phyloP scores from a whole-genome alignment of 1,140 invertebrate species.

The Papilio polytes region DNA sequence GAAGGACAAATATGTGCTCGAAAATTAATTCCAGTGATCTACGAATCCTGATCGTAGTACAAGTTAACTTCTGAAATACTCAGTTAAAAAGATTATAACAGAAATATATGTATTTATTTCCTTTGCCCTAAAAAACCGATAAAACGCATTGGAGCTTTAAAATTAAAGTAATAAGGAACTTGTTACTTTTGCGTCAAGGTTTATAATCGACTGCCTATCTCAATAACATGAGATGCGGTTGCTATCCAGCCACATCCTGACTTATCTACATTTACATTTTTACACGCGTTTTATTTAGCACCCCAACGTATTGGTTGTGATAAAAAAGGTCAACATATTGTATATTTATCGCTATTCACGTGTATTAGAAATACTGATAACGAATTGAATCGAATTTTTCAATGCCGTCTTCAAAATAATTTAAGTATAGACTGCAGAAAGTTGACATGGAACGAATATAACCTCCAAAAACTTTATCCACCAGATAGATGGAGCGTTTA shows the following conservation, averaged over 20 bases:
- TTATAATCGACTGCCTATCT: neutral
- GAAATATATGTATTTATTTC: neutral
- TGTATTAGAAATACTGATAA: neutral
- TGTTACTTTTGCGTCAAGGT: neutral
- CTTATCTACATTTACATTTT: constrained; percentile 11
- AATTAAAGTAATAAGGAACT: neutral
- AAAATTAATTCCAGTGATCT: neutral
- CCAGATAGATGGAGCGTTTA: neutral
- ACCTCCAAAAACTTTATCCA: neutral
- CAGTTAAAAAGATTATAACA: neutral
- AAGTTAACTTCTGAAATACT: neutral
- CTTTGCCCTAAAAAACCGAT: constrained; percentile 7
- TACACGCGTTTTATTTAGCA: neutral
- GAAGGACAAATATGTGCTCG: neutral
- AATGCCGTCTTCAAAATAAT: too few relatives aligned
- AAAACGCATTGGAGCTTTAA: neutral
- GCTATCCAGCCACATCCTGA: constrained; percentile 6
- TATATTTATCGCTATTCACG: neutral
- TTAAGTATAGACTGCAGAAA: neutral
- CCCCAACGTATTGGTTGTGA: neutral
- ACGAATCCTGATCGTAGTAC: neutral
- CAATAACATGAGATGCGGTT: neutral
- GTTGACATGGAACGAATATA: neutral
- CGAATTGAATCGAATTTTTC: neutral
- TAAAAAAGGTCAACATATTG: neutral